Evolutionary conservation across 1,140 invertebrate species (phyloP).

Genomic region (Magallana angulata): DNA sequence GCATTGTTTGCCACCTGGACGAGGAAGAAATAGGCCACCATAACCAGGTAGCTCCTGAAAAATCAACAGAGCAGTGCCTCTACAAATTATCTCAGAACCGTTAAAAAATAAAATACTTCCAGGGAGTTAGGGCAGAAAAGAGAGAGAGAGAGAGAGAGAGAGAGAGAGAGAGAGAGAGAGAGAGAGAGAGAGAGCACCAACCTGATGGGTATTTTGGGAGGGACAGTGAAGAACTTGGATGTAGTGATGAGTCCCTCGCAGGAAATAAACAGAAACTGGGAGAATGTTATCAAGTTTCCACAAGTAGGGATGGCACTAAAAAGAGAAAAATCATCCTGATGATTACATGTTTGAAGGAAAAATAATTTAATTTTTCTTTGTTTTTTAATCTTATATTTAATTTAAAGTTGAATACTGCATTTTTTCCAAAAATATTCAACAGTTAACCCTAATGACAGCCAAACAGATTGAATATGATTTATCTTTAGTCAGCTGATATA

Average conservation of each 20-base stretch:
- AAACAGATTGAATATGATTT: no score
- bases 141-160: no score
- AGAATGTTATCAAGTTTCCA: slow-evolving; percentile 96
- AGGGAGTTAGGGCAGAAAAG: no score
- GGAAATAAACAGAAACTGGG: slow-evolving; percentile 95
- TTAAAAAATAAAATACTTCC: no score
- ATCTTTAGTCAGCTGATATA: no score
- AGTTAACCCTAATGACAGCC: no score
- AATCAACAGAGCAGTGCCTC: neutral
- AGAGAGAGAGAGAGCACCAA: neutral
- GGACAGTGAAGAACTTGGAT: slow-evolving; percentile 89
- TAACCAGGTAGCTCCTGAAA: slow-evolving; percentile 89
- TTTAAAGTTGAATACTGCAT: no score
- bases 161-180: neutral
- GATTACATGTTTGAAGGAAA: no score
- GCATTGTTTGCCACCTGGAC: slow-evolving; percentile 97
- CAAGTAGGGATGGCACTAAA: slow-evolving; percentile 92
- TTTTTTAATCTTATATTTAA: no score
- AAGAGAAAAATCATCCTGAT: slow-evolving; percentile 67
- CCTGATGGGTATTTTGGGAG: slow-evolving; percentile 82
- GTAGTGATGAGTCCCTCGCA: slow-evolving; percentile 94
- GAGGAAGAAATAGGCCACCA: slow-evolving; percentile 95
- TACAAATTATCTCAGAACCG: no score
- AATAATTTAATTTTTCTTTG: no score
- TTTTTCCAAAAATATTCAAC: no score